These are phyloP conservation scores for Aspidoscelis tigris DNA, from an alignment of 2,113 vertebrate genomes.

Conservation along the genomic window DNA sequence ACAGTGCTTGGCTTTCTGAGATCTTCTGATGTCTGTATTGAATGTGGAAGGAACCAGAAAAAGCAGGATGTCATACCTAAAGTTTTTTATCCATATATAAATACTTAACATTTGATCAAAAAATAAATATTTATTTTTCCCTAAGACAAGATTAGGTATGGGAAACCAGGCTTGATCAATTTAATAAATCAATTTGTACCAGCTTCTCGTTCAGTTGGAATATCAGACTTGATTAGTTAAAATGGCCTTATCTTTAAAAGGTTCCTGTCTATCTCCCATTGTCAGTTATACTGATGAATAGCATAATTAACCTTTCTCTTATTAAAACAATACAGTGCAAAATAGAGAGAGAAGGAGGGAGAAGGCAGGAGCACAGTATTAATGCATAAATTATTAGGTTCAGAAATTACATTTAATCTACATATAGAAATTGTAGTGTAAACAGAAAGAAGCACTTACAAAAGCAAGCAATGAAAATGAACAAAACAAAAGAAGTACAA, in stretches of 20 bases:
- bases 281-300: conserved; percentile 75
- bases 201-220: conserved; percentile 48
- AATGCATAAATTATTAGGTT: conserved; percentile 80
- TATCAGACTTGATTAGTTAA: conserved; percentile 67
- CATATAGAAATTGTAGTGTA: conserved; percentile 69
- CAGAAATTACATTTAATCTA: conserved; percentile 76
- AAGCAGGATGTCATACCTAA: neutral
- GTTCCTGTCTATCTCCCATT: conserved; percentile 69
- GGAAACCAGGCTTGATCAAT: conserved; percentile 21
- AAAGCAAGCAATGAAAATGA: conserved; percentile 60
- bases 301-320: conserved; percentile 77
- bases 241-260: conserved; percentile 68
- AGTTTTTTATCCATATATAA: neutral
- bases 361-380: conserved; percentile 74
- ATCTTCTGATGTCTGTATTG: neutral
- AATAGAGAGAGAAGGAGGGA: conserved; percentile 50
- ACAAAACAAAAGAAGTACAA: conserved; percentile 39
- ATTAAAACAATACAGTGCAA: conserved; percentile 81
- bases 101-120: neutral
- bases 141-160: neutral
- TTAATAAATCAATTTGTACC: conserved; percentile 23
- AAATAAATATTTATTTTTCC: neutral
- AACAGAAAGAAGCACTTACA: conserved; percentile 68
- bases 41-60: no score
- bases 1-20: neutral